These are phyloP conservation scores for Cetonia aurata DNA, from an alignment of 2,888 invertebrate genomes.

Conservation along the genomic window DNA sequence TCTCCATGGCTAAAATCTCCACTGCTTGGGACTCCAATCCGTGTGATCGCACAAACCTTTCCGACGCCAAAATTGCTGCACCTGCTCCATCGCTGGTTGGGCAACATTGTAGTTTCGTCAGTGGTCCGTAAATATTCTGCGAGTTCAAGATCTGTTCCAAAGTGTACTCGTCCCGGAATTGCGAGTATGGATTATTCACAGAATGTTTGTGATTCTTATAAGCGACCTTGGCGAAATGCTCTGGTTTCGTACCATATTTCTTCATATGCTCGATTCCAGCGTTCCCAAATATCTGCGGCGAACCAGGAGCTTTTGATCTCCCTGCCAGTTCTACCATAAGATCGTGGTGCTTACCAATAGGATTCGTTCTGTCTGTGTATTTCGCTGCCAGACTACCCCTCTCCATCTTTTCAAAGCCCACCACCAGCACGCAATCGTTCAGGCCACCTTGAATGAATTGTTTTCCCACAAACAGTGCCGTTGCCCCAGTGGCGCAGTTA, in stretches of 20 bases:
- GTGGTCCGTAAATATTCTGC: conserved; percentile 88
- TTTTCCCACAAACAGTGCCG: conserved; percentile 90
- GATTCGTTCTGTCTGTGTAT: conserved; percentile 83
- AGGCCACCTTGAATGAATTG: conserved; percentile 92
- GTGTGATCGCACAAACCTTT: conserved; percentile 88
- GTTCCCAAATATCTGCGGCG: conserved; percentile 97
- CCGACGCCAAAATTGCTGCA: conserved; percentile 91
- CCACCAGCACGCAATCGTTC: conserved; percentile 88
- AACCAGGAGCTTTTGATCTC: conserved; percentile 85
- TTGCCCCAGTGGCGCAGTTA: conserved; percentile 97
- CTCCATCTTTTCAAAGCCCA: conserved; percentile 99
- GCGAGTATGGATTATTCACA: conserved; percentile 92
- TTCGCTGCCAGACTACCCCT: conserved; percentile 73
- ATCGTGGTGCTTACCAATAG: conserved; percentile 88
- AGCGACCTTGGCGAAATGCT: conserved; percentile 97
- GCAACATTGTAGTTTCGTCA: conserved; percentile 97
- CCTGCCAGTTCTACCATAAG: conserved; percentile 88
- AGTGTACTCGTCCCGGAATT: conserved; percentile 92
- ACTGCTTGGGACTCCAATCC: conserved; percentile 90
- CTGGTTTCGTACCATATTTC: conserved; percentile 91
- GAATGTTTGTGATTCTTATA: conserved; percentile 98
- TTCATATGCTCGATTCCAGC: conserved; percentile 97
- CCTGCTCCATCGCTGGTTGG: conserved; percentile 99
- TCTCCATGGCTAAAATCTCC: conserved; percentile 96
- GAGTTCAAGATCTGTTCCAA: conserved; percentile 91